phyloP scores from a whole-genome alignment of 1,140 invertebrate species.

The Drosophila truncata region DNA sequence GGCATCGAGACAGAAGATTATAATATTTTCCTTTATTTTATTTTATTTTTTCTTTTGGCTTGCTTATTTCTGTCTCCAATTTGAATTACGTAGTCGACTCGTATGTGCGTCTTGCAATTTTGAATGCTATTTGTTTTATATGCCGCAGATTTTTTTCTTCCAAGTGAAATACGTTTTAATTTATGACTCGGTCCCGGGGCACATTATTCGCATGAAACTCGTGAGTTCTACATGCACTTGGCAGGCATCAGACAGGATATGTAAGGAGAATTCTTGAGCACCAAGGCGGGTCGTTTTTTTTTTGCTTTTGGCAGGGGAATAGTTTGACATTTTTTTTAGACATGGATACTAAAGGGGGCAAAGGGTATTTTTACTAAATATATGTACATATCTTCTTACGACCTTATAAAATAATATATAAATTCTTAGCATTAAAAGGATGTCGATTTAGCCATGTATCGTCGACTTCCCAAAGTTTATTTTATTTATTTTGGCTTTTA shows the following conservation, averaged over 20 bases:
- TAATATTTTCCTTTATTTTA: conserved; percentile 36
- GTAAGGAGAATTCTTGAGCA: conserved; percentile 25
- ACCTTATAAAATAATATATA: not conserved
- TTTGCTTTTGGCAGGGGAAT: conserved; percentile 8
- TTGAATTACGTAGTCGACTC: conserved; percentile 69
- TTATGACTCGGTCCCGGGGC: conserved; percentile 65
- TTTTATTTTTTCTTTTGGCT: not conserved
- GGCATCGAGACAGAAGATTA: conserved; percentile 51
- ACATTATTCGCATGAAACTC: conserved; percentile 61
- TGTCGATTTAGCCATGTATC: not conserved
- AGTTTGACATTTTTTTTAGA: not conserved
- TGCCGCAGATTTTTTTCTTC: conserved; percentile 79
- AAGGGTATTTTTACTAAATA: not conserved
- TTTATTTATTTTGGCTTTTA: not conserved
- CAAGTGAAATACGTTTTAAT: conserved; percentile 82
- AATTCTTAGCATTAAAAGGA: not conserved
- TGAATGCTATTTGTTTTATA: conserved; percentile 80
- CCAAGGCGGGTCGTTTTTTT: not conserved
- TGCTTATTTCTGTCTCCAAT: conserved; percentile 73
- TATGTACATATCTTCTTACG: too few relatives aligned
- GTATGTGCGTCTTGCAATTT: conserved; percentile 73
- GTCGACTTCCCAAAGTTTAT: not conserved
- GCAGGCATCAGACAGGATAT: conserved; percentile 59
- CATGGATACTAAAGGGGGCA: not conserved
- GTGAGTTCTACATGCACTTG: conserved; percentile 78